Evolutionary conservation across 1,140 invertebrate genomes (phyloP).

Genomic region (Caenorhabditis latens): DNA sequence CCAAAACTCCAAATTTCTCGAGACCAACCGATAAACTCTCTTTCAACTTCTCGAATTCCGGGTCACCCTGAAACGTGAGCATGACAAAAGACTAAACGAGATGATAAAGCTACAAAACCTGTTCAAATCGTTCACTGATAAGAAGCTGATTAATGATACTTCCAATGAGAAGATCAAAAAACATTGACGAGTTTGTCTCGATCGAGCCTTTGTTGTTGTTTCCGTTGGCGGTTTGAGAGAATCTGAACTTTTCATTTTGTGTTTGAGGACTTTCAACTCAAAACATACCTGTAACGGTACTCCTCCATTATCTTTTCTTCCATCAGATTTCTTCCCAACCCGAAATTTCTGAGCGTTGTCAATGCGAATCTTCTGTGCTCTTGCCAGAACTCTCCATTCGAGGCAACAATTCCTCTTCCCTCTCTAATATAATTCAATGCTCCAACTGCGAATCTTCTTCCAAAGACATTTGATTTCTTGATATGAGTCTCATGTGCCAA

Average conservation of each 20-base stretch:
- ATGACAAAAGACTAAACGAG: slow-evolving; percentile 59
- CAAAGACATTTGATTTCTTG: slow-evolving; percentile 39
- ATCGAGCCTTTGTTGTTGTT: neutral
- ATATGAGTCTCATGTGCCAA: slow-evolving; percentile 55
- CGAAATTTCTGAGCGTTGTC: slow-evolving; percentile 83
- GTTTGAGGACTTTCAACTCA: neutral
- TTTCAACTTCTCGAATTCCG: slow-evolving; percentile 59
- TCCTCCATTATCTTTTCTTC: slow-evolving; percentile 79
- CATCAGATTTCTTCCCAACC: slow-evolving; percentile 82
- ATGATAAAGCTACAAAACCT: slow-evolving; percentile 68
- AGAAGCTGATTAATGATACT: slow-evolving; percentile 65
- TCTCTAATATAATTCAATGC: slow-evolving; percentile 11
- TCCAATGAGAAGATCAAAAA: slow-evolving; percentile 57
- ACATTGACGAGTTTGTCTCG: slow-evolving; percentile 24
- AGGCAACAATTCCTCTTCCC: slow-evolving; percentile 42
- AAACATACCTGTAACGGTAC: slow-evolving; percentile 29
- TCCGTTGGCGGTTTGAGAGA: neutral
- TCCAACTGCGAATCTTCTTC: neutral
- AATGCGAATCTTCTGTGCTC: slow-evolving; percentile 87
- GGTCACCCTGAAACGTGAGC: slow-evolving; percentile 48
- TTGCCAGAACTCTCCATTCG: slow-evolving; percentile 78
- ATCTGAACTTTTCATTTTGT: neutral
- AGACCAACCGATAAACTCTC: slow-evolving; percentile 21
- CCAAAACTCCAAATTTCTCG: slow-evolving; percentile 9
- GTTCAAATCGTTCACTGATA: slow-evolving; percentile 76